Evolutionary conservation across 2,888 invertebrate genomes (phyloP).

Genomic region (Cremastobaeus sp.): DNA sequence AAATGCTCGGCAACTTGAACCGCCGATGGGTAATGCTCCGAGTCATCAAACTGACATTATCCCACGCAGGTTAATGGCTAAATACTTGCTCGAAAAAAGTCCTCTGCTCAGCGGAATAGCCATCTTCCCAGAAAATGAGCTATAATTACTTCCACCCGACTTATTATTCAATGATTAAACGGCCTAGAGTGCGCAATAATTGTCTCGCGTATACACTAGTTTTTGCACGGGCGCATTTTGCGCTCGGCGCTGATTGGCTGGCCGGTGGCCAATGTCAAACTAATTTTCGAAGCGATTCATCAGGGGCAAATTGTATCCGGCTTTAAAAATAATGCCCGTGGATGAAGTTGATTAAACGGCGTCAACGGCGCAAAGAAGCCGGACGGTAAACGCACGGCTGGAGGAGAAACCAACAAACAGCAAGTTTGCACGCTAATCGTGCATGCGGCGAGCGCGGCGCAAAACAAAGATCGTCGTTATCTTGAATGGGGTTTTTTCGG

Average conservation of each 20-base stretch:
- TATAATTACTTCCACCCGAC: constrained; percentile 14
- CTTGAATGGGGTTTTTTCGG: too few relatives aligned
- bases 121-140: constrained; percentile 25
- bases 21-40: too few relatives aligned
- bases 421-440: constrained; percentile 28
- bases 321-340: constrained; percentile 24
- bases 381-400: too few relatives aligned
- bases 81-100: constrained; percentile 9
- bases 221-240: constrained; percentile 18
- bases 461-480: too few relatives aligned
- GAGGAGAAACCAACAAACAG: constrained; percentile 30
- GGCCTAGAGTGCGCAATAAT: constrained; percentile 29
- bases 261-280: constrained; percentile 27
- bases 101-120: constrained; percentile 6
- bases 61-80: constrained; percentile 30
- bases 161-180: constrained; percentile 31
- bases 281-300: constrained; percentile 37
- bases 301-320: constrained; percentile 38
- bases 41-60: constrained; percentile 27
- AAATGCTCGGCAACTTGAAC: too few relatives aligned
- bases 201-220: constrained; percentile 20
- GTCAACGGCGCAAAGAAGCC: constrained; percentile 24
- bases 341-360: constrained; percentile 36
- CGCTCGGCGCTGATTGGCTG: constrained; percentile 16
- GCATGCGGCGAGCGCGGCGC: constrained; percentile 22